Conservation (phyloP, 1,140 invertebrate genomes). For the Pseudomyrmex dendroicus region DNA sequence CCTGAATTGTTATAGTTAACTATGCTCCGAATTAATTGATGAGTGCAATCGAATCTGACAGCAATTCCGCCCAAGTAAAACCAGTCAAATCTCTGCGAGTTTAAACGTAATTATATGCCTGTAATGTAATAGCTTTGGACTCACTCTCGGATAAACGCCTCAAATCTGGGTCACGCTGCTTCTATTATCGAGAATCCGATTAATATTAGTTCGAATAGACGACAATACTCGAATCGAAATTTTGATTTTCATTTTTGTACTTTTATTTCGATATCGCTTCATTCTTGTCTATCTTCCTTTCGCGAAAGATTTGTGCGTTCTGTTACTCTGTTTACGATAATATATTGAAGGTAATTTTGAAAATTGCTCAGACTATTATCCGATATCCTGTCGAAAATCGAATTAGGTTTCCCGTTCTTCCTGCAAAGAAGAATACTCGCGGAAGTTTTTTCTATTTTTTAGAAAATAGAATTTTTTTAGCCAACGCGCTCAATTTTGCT, state of each 20-base stretch:
- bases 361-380: constrained; percentile 45
- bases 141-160: constrained; percentile 36
- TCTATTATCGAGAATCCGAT: constrained; percentile 31
- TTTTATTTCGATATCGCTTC: background rate
- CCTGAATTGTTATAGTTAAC: constrained; percentile 52
- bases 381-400: constrained; percentile 19
- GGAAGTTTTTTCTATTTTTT: constrained; percentile 44
- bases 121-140: constrained; percentile 39
- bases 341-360: constrained; percentile 39
- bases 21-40: constrained; percentile 49
- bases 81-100: constrained; percentile 14
- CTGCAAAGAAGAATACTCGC: constrained; percentile 9
- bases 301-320: background rate
- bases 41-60: constrained; percentile 47
- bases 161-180: constrained; percentile 27
- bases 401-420: constrained; percentile 9
- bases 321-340: constrained; percentile 6
- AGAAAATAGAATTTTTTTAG: too few relatives aligned
- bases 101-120: constrained; percentile 32
- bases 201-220: background rate
- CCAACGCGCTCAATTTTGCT: constrained; percentile 45
- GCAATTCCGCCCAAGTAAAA: constrained; percentile 45
- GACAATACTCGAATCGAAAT: constrained; percentile 6
- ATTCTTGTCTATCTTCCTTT: background rate
- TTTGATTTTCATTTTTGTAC: constrained; percentile 48